Percentiles rank a stretch among this genome's conserved stretches.
Conservation (phyloP, 2,113 vertebrate genomes). For the Pteronura brasiliensis region DNA sequence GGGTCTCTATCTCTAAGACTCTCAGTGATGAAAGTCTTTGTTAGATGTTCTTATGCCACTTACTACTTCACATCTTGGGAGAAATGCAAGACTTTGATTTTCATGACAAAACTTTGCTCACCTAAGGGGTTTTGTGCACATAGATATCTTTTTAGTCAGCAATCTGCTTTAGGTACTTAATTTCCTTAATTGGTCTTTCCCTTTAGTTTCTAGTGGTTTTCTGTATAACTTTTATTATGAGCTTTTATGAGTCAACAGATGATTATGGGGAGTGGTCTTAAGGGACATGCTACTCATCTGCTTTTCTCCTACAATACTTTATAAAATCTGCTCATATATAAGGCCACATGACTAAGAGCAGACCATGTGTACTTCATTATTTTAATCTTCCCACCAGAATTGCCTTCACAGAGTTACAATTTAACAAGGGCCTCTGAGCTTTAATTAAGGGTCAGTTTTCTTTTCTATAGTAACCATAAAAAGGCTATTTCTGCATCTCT, state of each 20-base stretch:
- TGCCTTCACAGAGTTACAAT: neutral
- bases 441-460: neutral
- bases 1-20: neutral
- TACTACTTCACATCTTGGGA: neutral
- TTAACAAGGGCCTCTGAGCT: neutral
- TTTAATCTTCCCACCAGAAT: neutral
- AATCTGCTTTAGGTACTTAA: neutral
- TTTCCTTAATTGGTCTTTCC: neutral
- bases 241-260: neutral
- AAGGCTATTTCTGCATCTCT: neutral
- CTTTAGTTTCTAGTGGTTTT: neutral
- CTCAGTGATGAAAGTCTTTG: neutral
- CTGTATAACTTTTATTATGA: neutral
- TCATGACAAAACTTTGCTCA: neutral
- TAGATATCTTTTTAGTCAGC: neutral
- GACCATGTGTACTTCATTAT: neutral
- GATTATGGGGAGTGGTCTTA: neutral
- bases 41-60: neutral
- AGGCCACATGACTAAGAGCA: neutral
- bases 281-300: neutral
- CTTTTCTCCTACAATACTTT: neutral
- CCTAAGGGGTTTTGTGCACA: neutral
- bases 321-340: neutral
- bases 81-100: constrained; percentile 20
- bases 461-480: neutral